Evolutionary conservation across 2,113 vertebrate species (phyloP), one percentile per base, ranked within the genome.

Genomic region (Climacteris rufus): DNA sequence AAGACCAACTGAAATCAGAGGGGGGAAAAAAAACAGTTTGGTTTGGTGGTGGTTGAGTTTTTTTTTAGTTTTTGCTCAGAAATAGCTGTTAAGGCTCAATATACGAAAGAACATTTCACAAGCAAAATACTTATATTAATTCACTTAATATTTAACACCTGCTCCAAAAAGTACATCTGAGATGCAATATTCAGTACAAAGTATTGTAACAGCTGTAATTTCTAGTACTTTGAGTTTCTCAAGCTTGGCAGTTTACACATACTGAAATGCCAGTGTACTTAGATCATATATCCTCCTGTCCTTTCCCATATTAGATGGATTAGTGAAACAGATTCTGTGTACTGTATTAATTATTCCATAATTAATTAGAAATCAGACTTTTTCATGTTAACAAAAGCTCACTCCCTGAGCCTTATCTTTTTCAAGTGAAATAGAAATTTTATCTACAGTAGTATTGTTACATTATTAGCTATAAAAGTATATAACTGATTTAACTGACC

Each of bases 1-100:
- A 98, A 35, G 97, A 98, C 99, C 99, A 99, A 94, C 99, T 99
- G 76, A 66, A 89, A 97, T 64, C 13, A 39, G 59, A 42, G 27
- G 3, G 6, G 0, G 1, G 64, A 15, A 35, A 69, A 64, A 57
- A 66, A 54, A 7, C 35, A 8, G 3, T 23, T 72, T 59, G 19
- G 4, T 68, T 84, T 31, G 5, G 30, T 50, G 15, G 5, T 49
- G 12, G 31, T 54, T 40, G 5, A n/a, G 11, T 2, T 63, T 40
- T 63, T 40, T 76, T 45, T 35, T 7, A 16, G 12, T 6, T 63
- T 94, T 83, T 82, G 53, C 40, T 86, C 60, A 84, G 37, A 60
- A 95, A 87, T 1, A 52, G 39, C 4, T 80, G 12, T 66, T 47
- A 93, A 35, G 14, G 24, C 44, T 77, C 86, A 69, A 83, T 27